Evolutionary conservation across 92 coral and sea anemone species (phyloP), one percentile per base, ranked within the genome.

Genomic region (Parazoanthus darwini): DNA sequence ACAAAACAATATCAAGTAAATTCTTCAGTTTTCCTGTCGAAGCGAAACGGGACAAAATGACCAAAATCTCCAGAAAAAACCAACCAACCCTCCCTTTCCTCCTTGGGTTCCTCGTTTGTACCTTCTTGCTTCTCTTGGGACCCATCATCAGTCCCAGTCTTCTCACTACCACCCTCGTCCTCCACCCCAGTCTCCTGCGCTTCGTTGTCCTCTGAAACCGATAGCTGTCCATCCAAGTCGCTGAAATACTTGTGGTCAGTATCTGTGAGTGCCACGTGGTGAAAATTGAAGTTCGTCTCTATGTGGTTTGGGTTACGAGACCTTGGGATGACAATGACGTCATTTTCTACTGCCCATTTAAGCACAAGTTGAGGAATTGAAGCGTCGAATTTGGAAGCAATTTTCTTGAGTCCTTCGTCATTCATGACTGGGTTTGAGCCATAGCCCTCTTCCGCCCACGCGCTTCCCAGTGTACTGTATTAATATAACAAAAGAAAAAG

Each of bases 281-380:
- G 90, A 29, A 96, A 90, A 37, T 96, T 92, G 67, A 97, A 93
- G 94, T 97, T 97, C 44, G 98, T 92, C 39, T 93, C 87, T 75
- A 97, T 97, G 93, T 95, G 99, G 76, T 97, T 95, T 9, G 96
- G 89, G 82, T 89, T 92, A 74, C 95, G 94, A n/a, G 99, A 95
- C 42, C 94, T 89, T 15, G 99, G 98, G 26, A 97, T 90, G 1
- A 92, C 89, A 23, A 92, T 90, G 54, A 95, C 97, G 82, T 90
- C 92, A 42, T 91, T 88, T 89, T 93, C 96, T n/a, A 94, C 80
- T 0, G 98, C 96, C 99, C 99, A 97, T 74, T 92, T 96, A 26
- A 97, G 81, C 14, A 97, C 98, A 20, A 97, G 90, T 43, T 97
- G 99, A 8, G 96, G 85, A 13, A 94, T 79, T 3, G 97, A 92